A percentile compares a stretch with the other conserved stretches of the same genome.
Conservation (phyloP, 2,797 vertebrate species). For the Gambelia wislizenii region DNA sequence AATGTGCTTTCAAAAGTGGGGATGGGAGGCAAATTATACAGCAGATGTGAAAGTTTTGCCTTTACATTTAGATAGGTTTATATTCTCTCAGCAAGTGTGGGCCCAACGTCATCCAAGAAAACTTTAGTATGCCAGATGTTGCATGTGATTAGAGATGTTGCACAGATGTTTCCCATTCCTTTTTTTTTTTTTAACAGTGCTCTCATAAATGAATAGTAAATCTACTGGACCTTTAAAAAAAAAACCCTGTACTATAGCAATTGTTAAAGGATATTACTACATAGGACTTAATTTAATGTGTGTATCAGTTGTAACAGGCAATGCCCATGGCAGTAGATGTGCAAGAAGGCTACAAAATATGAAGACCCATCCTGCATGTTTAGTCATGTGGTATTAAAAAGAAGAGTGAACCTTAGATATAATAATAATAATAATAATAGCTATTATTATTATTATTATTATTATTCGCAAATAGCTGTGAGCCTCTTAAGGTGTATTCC, state of each 20-base stretch:
- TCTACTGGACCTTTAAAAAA: conserved; percentile 47
- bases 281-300: conserved; percentile 41
- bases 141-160: conserved; percentile 63
- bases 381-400: background rate
- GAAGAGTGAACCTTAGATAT: no score
- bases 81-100: conserved; percentile 71
- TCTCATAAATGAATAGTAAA: conserved; percentile 67
- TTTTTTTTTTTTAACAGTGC: conserved; percentile 46
- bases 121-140: conserved; percentile 70
- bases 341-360: background rate
- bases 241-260: conserved; percentile 52
- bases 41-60: conserved; percentile 68
- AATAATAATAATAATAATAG: no score
- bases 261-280: conserved; percentile 23
- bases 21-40: conserved; percentile 33
- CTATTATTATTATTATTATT: no score
- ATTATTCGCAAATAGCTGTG: no score
- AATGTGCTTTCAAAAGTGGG: conserved; percentile 51
- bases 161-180: conserved; percentile 71
- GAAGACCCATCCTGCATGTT: no score
- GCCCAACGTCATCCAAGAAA: conserved; percentile 63
- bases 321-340: background rate
- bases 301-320: background rate
- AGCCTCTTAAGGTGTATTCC: accelerated
- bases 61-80: conserved; percentile 69